phyloP scores from a whole-genome alignment of 1,140 invertebrate genomes.

The Theocolax elegans region DNA sequence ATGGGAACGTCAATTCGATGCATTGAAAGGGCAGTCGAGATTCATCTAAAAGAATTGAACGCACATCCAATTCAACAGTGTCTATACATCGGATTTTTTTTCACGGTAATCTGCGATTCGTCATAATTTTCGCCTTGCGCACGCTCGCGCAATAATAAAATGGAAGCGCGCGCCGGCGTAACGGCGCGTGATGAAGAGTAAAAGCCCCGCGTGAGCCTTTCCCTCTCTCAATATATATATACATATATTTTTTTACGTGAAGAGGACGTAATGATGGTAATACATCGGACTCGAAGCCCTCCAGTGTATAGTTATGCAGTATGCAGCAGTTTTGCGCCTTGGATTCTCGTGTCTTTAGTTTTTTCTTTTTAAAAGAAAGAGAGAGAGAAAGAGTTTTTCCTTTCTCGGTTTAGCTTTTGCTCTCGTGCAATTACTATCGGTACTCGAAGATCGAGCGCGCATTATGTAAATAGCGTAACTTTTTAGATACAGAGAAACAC shows the following conservation, averaged over 20 bases:
- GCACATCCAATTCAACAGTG: too few species aligned
- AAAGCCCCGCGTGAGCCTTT: not conserved
- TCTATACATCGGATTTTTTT: too few species aligned
- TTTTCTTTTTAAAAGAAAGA: not conserved
- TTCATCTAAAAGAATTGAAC: too few species aligned
- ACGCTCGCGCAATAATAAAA: conserved; percentile 12
- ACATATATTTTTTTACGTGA: not conserved
- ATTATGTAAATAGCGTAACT: conserved; percentile 34
- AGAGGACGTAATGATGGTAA: conserved; percentile 15
- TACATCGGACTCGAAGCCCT: not conserved
- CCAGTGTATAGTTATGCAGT: not conserved
- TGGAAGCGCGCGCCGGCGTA: not conserved
- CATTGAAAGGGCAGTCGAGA: too few species aligned
- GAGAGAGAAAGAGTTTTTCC: conserved; percentile 1
- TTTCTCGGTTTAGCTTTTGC: not conserved
- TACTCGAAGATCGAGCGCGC: not conserved
- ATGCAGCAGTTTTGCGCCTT: not conserved
- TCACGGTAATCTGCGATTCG: conserved; percentile 12
- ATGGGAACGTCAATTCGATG: too few species aligned
- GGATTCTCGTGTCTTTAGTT: not conserved
- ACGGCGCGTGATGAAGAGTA: not conserved
- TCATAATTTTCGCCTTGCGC: conserved; percentile 16
- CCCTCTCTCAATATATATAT: not conserved
- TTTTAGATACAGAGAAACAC: too few species aligned
- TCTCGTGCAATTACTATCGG: not conserved